Percentiles rank a stretch among this genome's conserved stretches.
phyloP scores from a whole-genome alignment of 2,113 vertebrate genomes.

The Dipodomys stephensi region DNA sequence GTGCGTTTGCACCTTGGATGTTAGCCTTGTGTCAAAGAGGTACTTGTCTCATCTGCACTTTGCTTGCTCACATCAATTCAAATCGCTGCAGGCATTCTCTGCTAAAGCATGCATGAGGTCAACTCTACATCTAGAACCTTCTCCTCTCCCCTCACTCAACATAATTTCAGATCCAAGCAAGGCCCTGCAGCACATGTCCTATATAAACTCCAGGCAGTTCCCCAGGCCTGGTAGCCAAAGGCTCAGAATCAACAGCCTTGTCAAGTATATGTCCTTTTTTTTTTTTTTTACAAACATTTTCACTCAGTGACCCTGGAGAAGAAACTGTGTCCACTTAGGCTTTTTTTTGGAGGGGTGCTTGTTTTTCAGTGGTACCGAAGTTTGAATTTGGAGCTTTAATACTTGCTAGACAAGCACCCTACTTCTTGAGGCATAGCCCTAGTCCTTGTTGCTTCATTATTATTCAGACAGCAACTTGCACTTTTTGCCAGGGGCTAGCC shows the following conservation, averaged over 20 bases:
- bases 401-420: no score
- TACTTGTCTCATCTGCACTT: not conserved
- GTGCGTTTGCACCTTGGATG: rapidly evolving
- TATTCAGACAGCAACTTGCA: no score
- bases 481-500: no score
- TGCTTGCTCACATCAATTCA: not conserved
- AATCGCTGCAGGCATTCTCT: rapidly evolving
- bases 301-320: not conserved
- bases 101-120: not conserved
- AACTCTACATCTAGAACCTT: not conserved
- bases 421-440: no score
- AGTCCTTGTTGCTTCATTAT: no score
- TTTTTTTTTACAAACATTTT: rapidly evolving
- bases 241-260: constrained; percentile 91
- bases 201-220: constrained; percentile 97
- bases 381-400: no score
- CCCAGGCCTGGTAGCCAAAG: constrained; percentile 96
- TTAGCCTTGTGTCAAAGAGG: rapidly evolving
- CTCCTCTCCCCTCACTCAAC: rapidly evolving
- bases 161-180: constrained; percentile 90
- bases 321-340: rapidly evolving
- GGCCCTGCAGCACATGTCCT: constrained; percentile 96
- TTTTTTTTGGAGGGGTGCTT: not conserved
- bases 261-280: constrained; percentile 88
- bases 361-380: no score